Base-by-base conservation (phyloP, 1,140 invertebrate species). In the Amyelois transitella region DNA sequence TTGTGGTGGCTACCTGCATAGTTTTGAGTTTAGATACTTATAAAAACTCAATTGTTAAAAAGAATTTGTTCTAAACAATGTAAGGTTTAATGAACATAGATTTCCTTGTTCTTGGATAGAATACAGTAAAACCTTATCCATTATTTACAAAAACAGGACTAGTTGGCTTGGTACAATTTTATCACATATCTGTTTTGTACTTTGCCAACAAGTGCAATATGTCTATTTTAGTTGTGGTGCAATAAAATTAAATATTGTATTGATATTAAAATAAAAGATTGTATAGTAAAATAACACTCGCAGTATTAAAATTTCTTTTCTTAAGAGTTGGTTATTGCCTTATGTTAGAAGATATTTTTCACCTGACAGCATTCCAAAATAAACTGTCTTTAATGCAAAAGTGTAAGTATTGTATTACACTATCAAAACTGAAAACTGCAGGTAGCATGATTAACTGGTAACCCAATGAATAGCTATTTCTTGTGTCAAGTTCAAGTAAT, bases 1-100 rank as follows among this genome's bases (percentile, higher is more conserved):
- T 60, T n/a, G 51, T 17, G 51, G 28, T 58, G 63, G 58, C 58
- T 55, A 53, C 58, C 48, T 60, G 43, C 43, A 24, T 12, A 24
- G 18, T 48, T 8, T 52, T 53, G 49, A 53, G 51, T 53, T 53
- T 50, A 53, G 56, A 14, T 53, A 28, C 17, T 14, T 2, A 14
- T 24, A 8, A 24, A 5, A 14, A n/a, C n/a, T n/a, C n/a, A n/a
- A n/a, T n/a, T n/a, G n/a, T n/a, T n/a, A n/a, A n/a, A n/a, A n/a
- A n/a, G n/a, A n/a, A n/a, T n/a, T n/a, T n/a, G n/a, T n/a, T n/a
- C n/a, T n/a, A n/a, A n/a, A n/a, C n/a, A n/a, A n/a, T n/a, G n/a
- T n/a, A n/a, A n/a, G n/a, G n/a, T n/a, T n/a, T n/a, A n/a, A n/a
- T n/a, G n/a, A n/a, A n/a, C n/a, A n/a, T n/a, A n/a, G n/a, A n/a